Evolutionary conservation across 2,797 vertebrate species (phyloP), one percentile per base, ranked within the genome.

Genomic region (Varecia variegata): DNA sequence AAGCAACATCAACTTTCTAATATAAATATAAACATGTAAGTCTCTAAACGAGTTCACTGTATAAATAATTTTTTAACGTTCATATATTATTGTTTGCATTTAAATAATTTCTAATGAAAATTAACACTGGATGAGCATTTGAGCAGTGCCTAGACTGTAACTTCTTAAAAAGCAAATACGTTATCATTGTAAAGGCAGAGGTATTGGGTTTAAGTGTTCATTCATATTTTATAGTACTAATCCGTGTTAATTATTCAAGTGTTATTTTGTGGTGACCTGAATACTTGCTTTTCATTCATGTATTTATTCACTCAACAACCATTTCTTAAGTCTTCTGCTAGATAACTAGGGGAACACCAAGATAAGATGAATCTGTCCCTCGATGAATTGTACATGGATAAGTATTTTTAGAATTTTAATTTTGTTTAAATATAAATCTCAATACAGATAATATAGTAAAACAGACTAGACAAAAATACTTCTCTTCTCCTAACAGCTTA

Each of bases 361-460:
- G 14, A 68, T 94, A 94, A 91, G 60, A 88, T 82, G 67, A 11
- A 76, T 6, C 11, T 82, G 4, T 92, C 47, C 45, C 90, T 62
- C 20, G 47, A 7, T 92, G 40, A 95, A 54, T 67, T 94, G 35
- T 79, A 84, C 45, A 40, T 83, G 52, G 30, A 54, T 88, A 92
- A 95, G 27, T 83, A 88, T 83, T 95, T 94, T 60, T 82, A 65
- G 45, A 83, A 87, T 95, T 97, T 95, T 83, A 21, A 58, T 97
- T 82, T 82, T 83, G 50, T 92, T 92, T 95, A 92, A 92, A 83
- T 97, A 58, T 89, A 94, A 89, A 92, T 89, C 38, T 79, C 62
- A 68, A 5, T 56, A 86, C 13, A 89, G 43, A 92, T 79, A 20
- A 81, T 74, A 73, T 58, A 92, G 21, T 80, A 94, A 91, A 91